Evolutionary conservation across 2,113 vertebrate species (phyloP), one percentile per base, ranked within the genome.

Genomic region (Serilophus lunatus): DNA sequence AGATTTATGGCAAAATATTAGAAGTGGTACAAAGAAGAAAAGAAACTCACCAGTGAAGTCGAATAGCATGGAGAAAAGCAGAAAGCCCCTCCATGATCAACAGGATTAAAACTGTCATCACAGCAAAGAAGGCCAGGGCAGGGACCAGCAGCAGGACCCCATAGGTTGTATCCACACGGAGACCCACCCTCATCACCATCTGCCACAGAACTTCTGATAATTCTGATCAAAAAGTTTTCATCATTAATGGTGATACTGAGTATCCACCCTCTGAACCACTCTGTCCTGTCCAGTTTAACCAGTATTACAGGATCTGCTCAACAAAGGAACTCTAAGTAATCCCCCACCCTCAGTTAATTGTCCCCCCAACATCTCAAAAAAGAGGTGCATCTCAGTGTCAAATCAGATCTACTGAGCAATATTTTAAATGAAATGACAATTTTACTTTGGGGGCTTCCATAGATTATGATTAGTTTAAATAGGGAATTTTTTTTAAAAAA

Each of bases 11-110:
- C n/a, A n/a, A n/a, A n/a, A n/a, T n/a, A n/a, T n/a, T n/a, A n/a
- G n/a, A n/a, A n/a, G n/a, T n/a, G n/a, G n/a, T n/a, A n/a, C n/a
- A 7, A 64, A 65, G 10, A 7, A 26, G 47, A 69, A 81, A 53
- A n/a, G 4, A 4, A 51, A 91, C 97, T 89, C 94, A 99, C 99
- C 99, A 99, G 94, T 99, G 99, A 88, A 99, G 98, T 56, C 99
- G 98, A 82, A 99, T 98, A 16, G 99, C 99, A 13, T 99, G 99
- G 49, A 99, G 99, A 93, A 99, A 99, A 12, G 99, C 99, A 76
- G 99, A 99, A n/a, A 99, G 98, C 8, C 99, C 99, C 95, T 99
- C 99, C 99, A 99, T 99, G 82, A 99, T 78, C 89, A 99, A 93
- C 38, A 99, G 98, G 97, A 99, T 99, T 93, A 97, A 98, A 86